Evolutionary conservation across 2,797 vertebrate species (phyloP).

Genomic region (Loriculus beryllinus): DNA sequence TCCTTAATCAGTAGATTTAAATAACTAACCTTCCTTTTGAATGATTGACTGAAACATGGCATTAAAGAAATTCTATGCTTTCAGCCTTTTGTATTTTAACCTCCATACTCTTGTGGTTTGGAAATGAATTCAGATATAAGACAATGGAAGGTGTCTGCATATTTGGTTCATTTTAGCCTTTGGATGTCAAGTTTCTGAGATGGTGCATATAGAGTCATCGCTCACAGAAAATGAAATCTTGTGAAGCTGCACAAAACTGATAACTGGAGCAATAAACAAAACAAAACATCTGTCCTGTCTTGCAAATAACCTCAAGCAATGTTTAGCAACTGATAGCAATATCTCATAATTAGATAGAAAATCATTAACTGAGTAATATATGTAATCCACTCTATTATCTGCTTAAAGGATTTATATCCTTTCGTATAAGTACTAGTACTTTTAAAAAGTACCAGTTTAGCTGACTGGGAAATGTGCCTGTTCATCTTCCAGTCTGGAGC

Average conservation of each 20-base stretch:
- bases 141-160: neutral
- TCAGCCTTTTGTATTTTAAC: neutral
- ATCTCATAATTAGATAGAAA: constrained; percentile 24
- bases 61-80: neutral
- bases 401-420: neutral
- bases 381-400: constrained; percentile 28
- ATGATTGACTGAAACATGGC: neutral
- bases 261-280: constrained; percentile 41
- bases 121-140: neutral
- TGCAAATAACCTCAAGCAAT: constrained; percentile 15
- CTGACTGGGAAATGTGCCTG: neutral
- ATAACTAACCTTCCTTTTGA: neutral
- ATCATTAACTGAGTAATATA: constrained; percentile 17
- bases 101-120: neutral
- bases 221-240: constrained; percentile 15
- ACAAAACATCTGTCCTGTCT: constrained; percentile 22
- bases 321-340: neutral
- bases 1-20: neutral
- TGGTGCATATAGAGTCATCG: neutral
- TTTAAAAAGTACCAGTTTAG: neutral
- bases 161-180: neutral
- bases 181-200: neutral
- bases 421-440: neutral
- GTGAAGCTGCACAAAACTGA: neutral
- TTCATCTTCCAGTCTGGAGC: neutral